Base-by-base conservation (phyloP, 1,140 invertebrate genomes). In the Drosophila leontia region DNA sequence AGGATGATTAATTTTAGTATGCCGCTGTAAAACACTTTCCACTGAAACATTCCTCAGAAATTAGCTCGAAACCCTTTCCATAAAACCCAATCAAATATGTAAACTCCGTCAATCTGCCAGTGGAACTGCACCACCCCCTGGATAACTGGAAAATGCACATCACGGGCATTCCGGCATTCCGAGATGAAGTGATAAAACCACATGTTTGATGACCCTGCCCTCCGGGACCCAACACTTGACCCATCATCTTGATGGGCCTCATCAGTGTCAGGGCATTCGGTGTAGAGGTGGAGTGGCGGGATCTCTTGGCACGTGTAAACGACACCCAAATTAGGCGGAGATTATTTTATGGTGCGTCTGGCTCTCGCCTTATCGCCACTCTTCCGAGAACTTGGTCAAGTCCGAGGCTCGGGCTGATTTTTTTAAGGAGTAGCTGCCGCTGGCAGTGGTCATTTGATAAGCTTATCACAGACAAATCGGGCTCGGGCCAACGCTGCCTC, bases 321-420 rank as follows among this genome's bases (percentile, higher is more conserved):
- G 85, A 88, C 84, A 88, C 84, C 80, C 84, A 88, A 88, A 88
- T 88, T 88, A 88, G 84, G 75, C 69, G 69, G 34, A 84, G 78
- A 88, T 88, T 84, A 88, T 88, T 84, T 88, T 83, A 87, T 87
- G 82, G 80, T 75, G 53, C 69, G 68, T 29, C 53, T 72, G 53
- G 69, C 53, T 35, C 42, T 58, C 15, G 45, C 9, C 65, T 71
- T 71, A 72, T 72, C 67, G 65, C 15, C 17, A 13, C 44, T 23
- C 53, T 72, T 72, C 69, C 67, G 15, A 72, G 69, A 72, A 72
- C 17, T 59, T 2, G 53, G 69, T 29, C 7, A 39, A 48, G 17
- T 17, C 35, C 35, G 35, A 15, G 34, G 9, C 17, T n/a, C 3
- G 32, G 39, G 29, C 37, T 34, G 15, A 42, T 13, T 51, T 29